Conservation (phyloP, 2,888 invertebrate species). For the Diabrotica balteata region DNA sequence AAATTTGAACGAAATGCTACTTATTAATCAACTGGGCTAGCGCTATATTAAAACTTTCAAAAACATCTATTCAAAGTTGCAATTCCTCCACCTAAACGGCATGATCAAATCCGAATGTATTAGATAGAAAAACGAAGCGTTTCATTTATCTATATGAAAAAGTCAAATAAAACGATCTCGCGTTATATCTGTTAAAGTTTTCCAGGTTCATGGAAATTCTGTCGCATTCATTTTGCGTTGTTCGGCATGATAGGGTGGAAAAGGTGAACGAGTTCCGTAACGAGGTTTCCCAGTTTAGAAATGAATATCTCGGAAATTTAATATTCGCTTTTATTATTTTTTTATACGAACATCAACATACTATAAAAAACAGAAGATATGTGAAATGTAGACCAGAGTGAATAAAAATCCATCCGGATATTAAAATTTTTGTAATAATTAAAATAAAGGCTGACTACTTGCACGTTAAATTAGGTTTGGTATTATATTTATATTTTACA, state of each 20-base stretch:
- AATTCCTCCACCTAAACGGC: background rate
- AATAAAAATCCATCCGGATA: no score
- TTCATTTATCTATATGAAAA: background rate
- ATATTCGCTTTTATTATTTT: constrained; percentile 4
- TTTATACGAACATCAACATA: background rate
- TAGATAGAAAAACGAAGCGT: constrained; percentile 2
- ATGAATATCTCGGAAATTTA: constrained; percentile 6
- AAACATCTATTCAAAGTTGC: no score
- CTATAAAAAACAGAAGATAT: background rate
- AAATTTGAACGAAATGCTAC: no score
- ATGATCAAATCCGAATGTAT: constrained; percentile 11
- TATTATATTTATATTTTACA: no score
- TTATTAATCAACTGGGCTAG: no score
- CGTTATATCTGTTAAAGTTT: constrained; percentile 9
- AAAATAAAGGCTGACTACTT: no score
- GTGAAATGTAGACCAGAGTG: no score
- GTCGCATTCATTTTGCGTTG: constrained; percentile 3
- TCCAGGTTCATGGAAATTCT: constrained; percentile 1
- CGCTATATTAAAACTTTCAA: no score
- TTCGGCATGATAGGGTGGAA: constrained; percentile 1
- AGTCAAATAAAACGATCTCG: constrained; percentile 10
- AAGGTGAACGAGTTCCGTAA: constrained; percentile 3
- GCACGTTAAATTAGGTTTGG: no score
- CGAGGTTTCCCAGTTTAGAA: constrained; percentile 2
- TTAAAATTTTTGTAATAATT: no score